These are phyloP conservation scores for Anolis sagrei DNA, from an alignment of 2,113 vertebrate genomes.

Conservation along the genomic window DNA sequence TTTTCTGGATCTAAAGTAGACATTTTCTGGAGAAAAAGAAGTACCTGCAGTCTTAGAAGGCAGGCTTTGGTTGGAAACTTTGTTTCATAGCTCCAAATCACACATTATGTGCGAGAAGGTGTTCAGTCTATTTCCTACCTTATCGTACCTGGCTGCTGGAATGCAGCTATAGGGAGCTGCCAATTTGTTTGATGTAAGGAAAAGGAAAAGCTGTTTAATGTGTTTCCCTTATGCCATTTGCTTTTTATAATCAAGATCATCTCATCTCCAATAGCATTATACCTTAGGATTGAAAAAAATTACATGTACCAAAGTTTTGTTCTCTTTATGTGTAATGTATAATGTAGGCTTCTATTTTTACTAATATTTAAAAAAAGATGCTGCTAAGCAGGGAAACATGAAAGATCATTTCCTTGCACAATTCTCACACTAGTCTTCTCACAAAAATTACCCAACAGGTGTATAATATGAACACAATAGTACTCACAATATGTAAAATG, in stretches of 20 bases:
- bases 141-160: background rate
- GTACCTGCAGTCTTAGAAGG: constrained; percentile 14
- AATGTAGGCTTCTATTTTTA: no score
- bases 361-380: background rate
- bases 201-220: background rate
- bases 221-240: background rate
- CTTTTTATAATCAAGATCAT: background rate
- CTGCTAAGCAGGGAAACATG: no score
- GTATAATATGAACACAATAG: background rate
- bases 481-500: background rate
- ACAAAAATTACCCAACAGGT: background rate
- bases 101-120: background rate
- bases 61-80: background rate
- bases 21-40: constrained; percentile 22
- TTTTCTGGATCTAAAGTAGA: constrained; percentile 25
- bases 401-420: background rate
- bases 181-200: background rate
- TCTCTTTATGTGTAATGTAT: background rate
- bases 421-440: background rate
- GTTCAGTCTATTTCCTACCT: background rate
- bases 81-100: background rate
- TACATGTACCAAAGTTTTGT: background rate
- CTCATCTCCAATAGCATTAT: background rate
- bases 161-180: background rate
- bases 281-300: background rate